Base-by-base conservation (phyloP, 2,113 vertebrate species). In the Hippocampus guttulatus region DNA sequence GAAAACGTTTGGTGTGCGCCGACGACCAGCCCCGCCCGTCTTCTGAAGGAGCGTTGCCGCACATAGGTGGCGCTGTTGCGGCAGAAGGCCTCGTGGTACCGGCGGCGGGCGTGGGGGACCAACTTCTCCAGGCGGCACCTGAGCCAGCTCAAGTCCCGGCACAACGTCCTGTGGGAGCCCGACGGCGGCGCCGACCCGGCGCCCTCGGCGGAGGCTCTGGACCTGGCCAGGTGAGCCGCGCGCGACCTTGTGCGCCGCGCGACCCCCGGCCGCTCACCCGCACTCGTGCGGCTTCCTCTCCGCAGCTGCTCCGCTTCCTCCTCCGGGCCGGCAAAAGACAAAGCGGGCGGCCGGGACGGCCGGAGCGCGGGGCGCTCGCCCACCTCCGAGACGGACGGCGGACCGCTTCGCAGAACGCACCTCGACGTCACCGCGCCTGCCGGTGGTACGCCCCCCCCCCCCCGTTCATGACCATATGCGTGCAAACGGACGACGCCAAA, bases 41-140 rank as follows among this genome's bases (percentile, higher is more conserved):
- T 14, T 62, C 25, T 62, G n/a, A 20, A 18, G 30, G 30, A 8
- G 12, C 16, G 38, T 16, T 12, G 33, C 27, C 25, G 10, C 4
- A 30, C 73, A 6, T 81, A 90, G 88, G 69, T 70, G 70, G 41
- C 23, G 52, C 77, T 77, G 64, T 11, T 85, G 82, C 69, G 86
- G 67, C 71, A 67, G 79, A 25, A 80, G 54, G 88, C 86, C 2
- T 23, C 2, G 45, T 20, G 2, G 52, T 85, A 90, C 60, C 86
- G 87, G 1, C 80, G 6, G 0, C 73, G 82, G 0, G 84, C 79
- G n/a, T 90, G 88, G 88, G 88, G 88, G 3, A 68, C 73, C 3
- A 74, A 89, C 45, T 89, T 90, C 84, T 87, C 67, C 83, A 78
- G 87, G 27, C 69, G 81, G 0, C 87, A 90, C 75, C 78, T 90